These are phyloP conservation scores for Etheostoma nigrum DNA, from an alignment of 2,797 vertebrate species.

Conservation along the genomic window DNA sequence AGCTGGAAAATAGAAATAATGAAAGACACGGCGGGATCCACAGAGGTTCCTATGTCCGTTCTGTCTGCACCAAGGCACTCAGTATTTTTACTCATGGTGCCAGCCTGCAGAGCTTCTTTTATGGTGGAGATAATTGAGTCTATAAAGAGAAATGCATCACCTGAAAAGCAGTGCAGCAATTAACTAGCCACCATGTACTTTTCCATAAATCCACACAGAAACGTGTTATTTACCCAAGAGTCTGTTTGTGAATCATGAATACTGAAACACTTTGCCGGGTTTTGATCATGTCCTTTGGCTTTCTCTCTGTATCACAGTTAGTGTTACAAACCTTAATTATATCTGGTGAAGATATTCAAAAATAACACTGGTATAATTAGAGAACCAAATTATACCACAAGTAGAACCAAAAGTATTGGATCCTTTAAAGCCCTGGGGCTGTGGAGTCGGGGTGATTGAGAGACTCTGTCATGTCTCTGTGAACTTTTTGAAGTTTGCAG, in stretches of 20 bases:
- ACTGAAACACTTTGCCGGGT: background rate
- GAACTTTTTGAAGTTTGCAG: conserved; percentile 26
- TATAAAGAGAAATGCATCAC: conserved; percentile 81
- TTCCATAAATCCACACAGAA: conserved; percentile 82
- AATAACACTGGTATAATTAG: conserved; percentile 21
- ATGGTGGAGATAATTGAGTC: conserved; percentile 85
- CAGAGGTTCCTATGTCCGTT: conserved; percentile 48
- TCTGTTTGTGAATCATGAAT: conserved; percentile 19
- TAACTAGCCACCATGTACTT: conserved; percentile 78
- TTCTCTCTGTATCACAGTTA: background rate
- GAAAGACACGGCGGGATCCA: conserved; percentile 24
- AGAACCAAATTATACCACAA: background rate
- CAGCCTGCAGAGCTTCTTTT: conserved; percentile 76
- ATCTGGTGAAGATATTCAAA: conserved; percentile 13
- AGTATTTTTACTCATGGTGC: conserved; percentile 67
- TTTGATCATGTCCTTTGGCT: conserved; percentile 14
- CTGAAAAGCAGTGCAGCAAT: conserved; percentile 83
- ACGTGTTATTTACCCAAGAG: conserved; percentile 78
- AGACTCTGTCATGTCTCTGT: conserved; percentile 12
- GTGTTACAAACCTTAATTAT: background rate
- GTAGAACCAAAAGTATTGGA: background rate
- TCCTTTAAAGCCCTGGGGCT: conserved; percentile 13
- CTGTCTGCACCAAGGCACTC: conserved; percentile 28
- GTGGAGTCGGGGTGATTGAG: conserved; percentile 11
- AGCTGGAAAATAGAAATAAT: conserved; percentile 43